Evolutionary conservation across 2,888 invertebrate species (phyloP), one percentile per base, ranked within the genome.

Genomic region (Tetragonula carbonaria): DNA sequence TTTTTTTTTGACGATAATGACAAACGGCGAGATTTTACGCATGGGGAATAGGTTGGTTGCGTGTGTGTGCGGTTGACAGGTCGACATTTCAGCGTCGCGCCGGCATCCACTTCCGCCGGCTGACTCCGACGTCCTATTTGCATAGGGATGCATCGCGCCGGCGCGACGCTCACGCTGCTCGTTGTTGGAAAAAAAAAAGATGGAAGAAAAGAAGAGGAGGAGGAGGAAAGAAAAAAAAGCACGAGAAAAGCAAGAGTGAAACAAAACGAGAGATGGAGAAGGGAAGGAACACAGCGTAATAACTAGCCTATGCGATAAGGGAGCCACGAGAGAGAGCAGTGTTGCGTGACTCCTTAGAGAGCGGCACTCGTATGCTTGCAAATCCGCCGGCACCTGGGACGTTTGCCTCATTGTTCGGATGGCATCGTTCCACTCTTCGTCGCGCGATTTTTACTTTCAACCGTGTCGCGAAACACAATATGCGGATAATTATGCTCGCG

Each of bases 51-150:
- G 82, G 80, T 75, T 66, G 45, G 82, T 78, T 82, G 80, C 74
- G 86, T 72, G 59, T 51, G 86, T 80, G 75, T 90, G 90, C 74
- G 50, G 55, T 33, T 91, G 90, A 91, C 90, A 91, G 85, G 73
- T 57, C 63, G 85, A 90, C 90, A 87, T 88, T 90, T 91, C 78
- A 75, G 66, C 80, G 68, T 62, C 70, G 77, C 72, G 71, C 72
- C 80, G 71, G 74, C 87, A 75, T 87, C 87, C 84, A 85, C 86
- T 88, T 90, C 85, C 88, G 88, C 67, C 74, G 78, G 70, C 82
- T 89, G 89, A 90, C 83, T 83, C 85, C 89, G 85, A 84, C 89
- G 79, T 85, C 74, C 87, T 88, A 85, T 89, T 90, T 89, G 86
- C 89, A 90, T 86, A 76, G 87, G 80, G 68, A 66, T 51, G 78